Conservation (phyloP, 2,797 vertebrate species). For the Rhinoraja longicauda region DNA sequence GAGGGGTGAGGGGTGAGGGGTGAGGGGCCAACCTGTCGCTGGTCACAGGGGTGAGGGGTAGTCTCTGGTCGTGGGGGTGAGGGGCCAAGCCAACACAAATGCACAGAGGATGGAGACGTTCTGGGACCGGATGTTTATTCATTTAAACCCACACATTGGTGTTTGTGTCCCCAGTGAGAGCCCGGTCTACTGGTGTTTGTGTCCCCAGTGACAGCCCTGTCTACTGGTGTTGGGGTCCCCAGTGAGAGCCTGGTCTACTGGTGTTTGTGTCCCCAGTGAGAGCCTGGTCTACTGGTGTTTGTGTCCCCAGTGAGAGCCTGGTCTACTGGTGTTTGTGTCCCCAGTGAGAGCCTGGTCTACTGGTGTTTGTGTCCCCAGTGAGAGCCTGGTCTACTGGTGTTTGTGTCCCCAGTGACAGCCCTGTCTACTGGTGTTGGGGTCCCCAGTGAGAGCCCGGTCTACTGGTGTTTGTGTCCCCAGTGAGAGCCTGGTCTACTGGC, state of each 20-base stretch:
- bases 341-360: neutral
- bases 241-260: neutral
- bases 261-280: neutral
- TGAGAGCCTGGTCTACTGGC: neutral
- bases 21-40: too few species aligned
- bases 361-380: neutral
- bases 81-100: too few species aligned
- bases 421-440: neutral
- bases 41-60: too few species aligned
- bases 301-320: neutral
- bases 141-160: too few species aligned
- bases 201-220: neutral
- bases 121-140: neutral
- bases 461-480: neutral
- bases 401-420: neutral
- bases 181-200: neutral
- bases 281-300: neutral
- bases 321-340: neutral
- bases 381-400: neutral
- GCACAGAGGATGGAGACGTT: neutral
- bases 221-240: neutral
- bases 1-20: too few species aligned
- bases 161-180: neutral
- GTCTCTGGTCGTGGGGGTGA: too few species aligned
- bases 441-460: neutral